phyloP scores from a whole-genome alignment of 2,113 vertebrate genomes.

The Thalassarche chlororhynchos region DNA sequence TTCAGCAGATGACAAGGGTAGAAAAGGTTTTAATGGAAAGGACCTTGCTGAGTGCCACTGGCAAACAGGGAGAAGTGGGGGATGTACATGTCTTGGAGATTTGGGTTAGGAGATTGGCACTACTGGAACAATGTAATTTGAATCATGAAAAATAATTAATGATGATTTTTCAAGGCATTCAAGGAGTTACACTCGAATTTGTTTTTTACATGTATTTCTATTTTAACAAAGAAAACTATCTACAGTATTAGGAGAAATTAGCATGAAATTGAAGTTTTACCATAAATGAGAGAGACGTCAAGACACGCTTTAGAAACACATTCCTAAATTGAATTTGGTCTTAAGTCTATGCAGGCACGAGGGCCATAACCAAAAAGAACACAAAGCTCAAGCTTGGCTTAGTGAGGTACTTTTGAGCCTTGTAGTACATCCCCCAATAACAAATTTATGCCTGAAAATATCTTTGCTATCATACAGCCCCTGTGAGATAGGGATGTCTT shows the following conservation, averaged over 20 bases:
- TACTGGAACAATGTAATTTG: not conserved
- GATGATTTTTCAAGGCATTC: not conserved
- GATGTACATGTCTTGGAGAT: not conserved
- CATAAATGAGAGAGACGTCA: not conserved
- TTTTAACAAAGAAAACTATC: not conserved
- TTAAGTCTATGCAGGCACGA: not conserved
- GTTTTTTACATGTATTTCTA: not conserved
- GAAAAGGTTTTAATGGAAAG: not conserved
- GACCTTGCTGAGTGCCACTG: not conserved
- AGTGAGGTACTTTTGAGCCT: not conserved
- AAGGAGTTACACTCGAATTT: not conserved
- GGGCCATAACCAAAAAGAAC: not conserved
- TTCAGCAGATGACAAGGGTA: not conserved
- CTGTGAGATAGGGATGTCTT: not conserved
- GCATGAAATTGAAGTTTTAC: not conserved
- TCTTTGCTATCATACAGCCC: not conserved
- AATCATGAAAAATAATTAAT: not conserved
- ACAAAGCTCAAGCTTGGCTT: not conserved
- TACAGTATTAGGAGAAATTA: not conserved
- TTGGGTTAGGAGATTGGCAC: not conserved
- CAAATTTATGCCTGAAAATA: not conserved
- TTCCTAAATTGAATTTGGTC: not conserved
- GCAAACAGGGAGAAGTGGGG: not conserved
- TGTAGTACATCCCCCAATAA: not conserved
- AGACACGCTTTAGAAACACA: not conserved